phyloP scores from a whole-genome alignment of 2,797 vertebrate genomes.

The Xenops minutus region DNA sequence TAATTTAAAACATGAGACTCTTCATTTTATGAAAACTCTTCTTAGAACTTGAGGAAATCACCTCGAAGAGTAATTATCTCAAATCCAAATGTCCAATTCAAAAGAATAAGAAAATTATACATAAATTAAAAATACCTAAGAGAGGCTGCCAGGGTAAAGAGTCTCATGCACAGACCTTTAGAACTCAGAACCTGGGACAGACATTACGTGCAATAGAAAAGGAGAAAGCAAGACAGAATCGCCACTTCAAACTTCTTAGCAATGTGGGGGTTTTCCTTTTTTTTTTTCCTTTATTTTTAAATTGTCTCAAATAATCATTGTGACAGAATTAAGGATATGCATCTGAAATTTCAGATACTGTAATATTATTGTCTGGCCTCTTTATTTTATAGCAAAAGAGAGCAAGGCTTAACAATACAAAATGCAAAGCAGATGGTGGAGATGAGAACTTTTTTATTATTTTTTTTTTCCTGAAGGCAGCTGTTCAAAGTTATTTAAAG shows the following conservation, averaged over 20 bases:
- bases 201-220: background rate
- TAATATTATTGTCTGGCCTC: background rate
- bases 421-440: constrained; percentile 45
- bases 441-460: background rate
- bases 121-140: background rate
- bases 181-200: background rate
- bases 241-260: background rate
- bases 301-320: background rate
- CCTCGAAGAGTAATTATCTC: background rate
- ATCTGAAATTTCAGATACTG: background rate
- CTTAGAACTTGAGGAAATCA: background rate
- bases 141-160: background rate
- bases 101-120: background rate
- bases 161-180: background rate
- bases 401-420: background rate
- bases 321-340: background rate
- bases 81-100: background rate
- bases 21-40: background rate
- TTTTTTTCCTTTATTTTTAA: background rate
- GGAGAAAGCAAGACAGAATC: background rate
- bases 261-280: background rate
- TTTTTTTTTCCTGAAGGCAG: constrained; percentile 16
- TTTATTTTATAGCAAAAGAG: constrained; percentile 13
- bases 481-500: constrained; percentile 59
- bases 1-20: background rate